A percentile compares a stretch with the other conserved stretches of the same genome.
Evolutionary conservation across 2,888 invertebrate genomes (phyloP).

Genomic region (Plemyria rubiginata): DNA sequence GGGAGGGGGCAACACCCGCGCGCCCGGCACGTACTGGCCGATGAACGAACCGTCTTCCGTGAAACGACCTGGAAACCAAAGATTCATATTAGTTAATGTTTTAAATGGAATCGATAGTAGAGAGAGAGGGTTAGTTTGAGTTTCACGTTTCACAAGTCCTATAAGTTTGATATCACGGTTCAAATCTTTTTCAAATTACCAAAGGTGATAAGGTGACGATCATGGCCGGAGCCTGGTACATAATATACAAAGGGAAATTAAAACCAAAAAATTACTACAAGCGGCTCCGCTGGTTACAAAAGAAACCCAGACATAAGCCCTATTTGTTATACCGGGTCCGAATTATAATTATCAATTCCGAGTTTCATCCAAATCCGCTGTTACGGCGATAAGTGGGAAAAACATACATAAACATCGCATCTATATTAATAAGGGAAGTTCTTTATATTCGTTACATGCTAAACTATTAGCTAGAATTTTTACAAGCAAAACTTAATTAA

Average conservation of each 20-base stretch:
- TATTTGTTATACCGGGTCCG: too few species aligned
- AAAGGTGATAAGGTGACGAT: too few species aligned
- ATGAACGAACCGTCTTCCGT: conserved; percentile 99
- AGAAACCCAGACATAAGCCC: not conserved
- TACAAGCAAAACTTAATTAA: conserved; percentile 10
- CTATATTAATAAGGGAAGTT: not conserved
- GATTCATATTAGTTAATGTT: not conserved
- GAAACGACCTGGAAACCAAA: conserved; percentile 88
- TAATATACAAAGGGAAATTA: too few species aligned
- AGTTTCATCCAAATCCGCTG: too few species aligned
- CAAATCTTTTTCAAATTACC: too few species aligned
- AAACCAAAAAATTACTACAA: too few species aligned
- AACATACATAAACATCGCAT: too few species aligned
- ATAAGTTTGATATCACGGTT: too few species aligned
- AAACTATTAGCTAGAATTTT: not conserved
- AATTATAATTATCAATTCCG: too few species aligned
- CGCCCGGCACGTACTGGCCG: conserved; percentile 96
- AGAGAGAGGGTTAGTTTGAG: not conserved
- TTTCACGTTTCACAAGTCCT: too few species aligned
- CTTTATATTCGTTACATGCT: not conserved
- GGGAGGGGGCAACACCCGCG: conserved; percentile 85
- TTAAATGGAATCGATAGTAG: not conserved
- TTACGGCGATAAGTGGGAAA: too few species aligned
- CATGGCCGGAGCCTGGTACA: conserved; percentile 1
- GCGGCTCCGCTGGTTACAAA: too few species aligned